Conservation (phyloP, 1,140 invertebrate species). For the Drosophila quadrilineata region DNA sequence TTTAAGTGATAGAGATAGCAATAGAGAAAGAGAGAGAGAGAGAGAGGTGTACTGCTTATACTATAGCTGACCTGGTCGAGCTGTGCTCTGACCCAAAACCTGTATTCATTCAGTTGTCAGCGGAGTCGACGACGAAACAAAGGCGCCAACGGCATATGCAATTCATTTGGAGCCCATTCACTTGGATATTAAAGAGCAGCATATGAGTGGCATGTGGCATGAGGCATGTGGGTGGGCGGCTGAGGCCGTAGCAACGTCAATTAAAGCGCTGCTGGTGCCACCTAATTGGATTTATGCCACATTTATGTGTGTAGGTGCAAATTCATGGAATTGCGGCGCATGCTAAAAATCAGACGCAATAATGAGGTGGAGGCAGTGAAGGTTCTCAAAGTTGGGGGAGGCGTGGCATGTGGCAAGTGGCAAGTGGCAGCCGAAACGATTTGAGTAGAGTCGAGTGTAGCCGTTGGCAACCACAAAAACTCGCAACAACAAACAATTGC, state of each 20-base stretch:
- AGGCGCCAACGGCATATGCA: conserved; percentile 64
- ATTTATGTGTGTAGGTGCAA: conserved; percentile 75
- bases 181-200: too few relatives aligned
- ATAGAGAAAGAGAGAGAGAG: too few relatives aligned
- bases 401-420: not conserved
- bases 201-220: too few relatives aligned
- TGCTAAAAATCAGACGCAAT: conserved; percentile 70
- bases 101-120: conserved; percentile 58
- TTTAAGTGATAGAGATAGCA: too few relatives aligned
- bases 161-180: conserved; percentile 66
- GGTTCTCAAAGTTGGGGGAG: not conserved
- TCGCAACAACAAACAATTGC: conserved; percentile 55
- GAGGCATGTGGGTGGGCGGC: not conserved
- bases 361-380: conserved; percentile 51
- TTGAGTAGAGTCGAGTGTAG: too few relatives aligned
- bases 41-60: too few relatives aligned
- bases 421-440: not conserved
- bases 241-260: conserved; percentile 51
- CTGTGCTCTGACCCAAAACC: not conserved
- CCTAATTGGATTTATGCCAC: conserved; percentile 78
- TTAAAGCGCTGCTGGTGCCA: conserved; percentile 69
- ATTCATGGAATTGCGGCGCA: conserved; percentile 50
- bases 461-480: conserved; percentile 50
- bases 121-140: conserved; percentile 55
- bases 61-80: conserved; percentile 22